A percentile compares a stretch with the other conserved stretches of the same genome.
Evolutionary conservation across 2,888 invertebrate genomes (phyloP).

Genomic region (Thymelicus sylvestris): DNA sequence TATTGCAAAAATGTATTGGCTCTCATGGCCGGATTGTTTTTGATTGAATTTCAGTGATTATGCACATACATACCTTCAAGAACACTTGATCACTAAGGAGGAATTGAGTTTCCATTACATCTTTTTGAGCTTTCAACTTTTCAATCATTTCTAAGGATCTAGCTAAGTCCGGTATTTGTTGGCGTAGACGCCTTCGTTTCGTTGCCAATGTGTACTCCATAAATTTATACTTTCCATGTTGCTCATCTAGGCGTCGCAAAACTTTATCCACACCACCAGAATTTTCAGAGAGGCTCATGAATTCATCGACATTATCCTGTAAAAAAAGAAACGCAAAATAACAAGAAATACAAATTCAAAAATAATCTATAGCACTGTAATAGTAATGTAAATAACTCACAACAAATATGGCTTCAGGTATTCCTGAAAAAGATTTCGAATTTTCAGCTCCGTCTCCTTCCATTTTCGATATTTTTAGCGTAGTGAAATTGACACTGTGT

Average conservation of each 20-base stretch:
- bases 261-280: conserved; percentile 93
- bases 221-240: conserved; percentile 98
- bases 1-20: no score
- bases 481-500: conserved; percentile 6
- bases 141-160: conserved; percentile 96
- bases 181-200: conserved; percentile 93
- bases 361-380: conserved; percentile 35
- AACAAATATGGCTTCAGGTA: conserved; percentile 94
- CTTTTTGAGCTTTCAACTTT: conserved; percentile 92
- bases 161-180: conserved; percentile 97
- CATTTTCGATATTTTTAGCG: conserved; percentile 55
- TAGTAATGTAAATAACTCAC: conserved; percentile 81
- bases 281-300: conserved; percentile 94
- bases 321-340: conserved; percentile 42
- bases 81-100: conserved; percentile 96
- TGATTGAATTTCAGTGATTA: no score
- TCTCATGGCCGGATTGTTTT: no score
- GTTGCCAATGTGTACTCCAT: conserved; percentile 97
- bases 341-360: not conserved
- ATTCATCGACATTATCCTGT: conserved; percentile 97
- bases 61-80: conserved; percentile 75
- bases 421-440: conserved; percentile 90
- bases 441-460: conserved; percentile 72
- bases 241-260: conserved; percentile 94
- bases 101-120: conserved; percentile 94